Evolutionary conservation across 2,888 invertebrate genomes (phyloP), one percentile per base, ranked within the genome.

Genomic region (Dione vanillae): DNA sequence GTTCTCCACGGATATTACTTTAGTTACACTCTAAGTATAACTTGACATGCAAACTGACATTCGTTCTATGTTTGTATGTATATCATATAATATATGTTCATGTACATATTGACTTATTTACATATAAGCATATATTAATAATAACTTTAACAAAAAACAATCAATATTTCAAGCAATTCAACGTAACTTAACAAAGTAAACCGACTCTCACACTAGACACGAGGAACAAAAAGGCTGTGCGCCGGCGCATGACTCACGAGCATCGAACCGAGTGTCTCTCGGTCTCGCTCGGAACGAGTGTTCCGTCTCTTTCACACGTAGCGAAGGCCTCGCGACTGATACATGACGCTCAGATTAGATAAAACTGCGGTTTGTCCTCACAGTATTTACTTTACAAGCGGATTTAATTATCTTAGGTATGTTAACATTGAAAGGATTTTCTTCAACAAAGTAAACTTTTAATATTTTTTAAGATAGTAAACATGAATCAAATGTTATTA

Each of bases 161-260:
- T 41, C 8, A 41, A 41, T 41, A 41, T 7, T 41, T 27, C 5
- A 0, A 47, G 6, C 11, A 56, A 37, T 16, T 40, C 27, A 16
- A 47, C 43, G 47, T 19, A 69, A 62, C 47, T 68, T 61, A 47
- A 68, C 67, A 51, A 72, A 69, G 68, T 47, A 68, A 65, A 49
- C 68, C 68, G 66, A 62, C 64, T 67, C 62, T 49, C 62, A 58
- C 71, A 71, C 61, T 61, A 65, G 64, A 70, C 67, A 69, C 54
- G 65, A 67, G 71, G 74, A 73, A 76, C 77, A 77, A 76, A 76
- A 81, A 82, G 83, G 80, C 83, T 83, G 83, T 76, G 83, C 86
- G 85, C 78, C 83, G 81, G 77, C 80, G 83, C 88, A 86, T 91
- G 90, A 91, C 86, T 91, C 91, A 91, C 84, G 83, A 81, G 77